phyloP scores from a whole-genome alignment of 1,140 invertebrate species.

The Eueides isabella region DNA sequence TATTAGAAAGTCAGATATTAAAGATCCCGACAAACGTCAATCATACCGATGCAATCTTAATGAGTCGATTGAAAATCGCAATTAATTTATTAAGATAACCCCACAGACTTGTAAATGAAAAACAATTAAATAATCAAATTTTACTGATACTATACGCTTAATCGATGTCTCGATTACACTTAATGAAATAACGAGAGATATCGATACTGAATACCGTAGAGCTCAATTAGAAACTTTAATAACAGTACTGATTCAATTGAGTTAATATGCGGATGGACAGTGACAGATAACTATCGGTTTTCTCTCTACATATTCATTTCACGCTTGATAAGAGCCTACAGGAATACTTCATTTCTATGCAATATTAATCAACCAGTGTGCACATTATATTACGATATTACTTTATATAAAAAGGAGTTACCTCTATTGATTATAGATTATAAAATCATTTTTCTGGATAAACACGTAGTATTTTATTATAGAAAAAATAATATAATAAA shows the following conservation, averaged over 20 bases:
- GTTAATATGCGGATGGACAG: constrained; percentile 46
- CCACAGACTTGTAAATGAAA: constrained; percentile 17
- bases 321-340: constrained; percentile 30
- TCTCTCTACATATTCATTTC: constrained; percentile 39
- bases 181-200: constrained; percentile 36
- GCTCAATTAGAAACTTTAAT: constrained; percentile 51
- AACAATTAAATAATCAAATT: constrained; percentile 28
- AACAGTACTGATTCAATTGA: constrained; percentile 46
- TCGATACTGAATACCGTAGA: constrained; percentile 44
- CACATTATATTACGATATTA: neutral
- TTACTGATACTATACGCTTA: constrained; percentile 26
- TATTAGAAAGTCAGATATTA: neutral
- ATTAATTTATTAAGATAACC: constrained; percentile 26
- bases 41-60: neutral
- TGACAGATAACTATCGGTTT: constrained; percentile 51
- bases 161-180: constrained; percentile 31
- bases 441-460: neutral
- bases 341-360: constrained; percentile 18
- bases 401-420: neutral
- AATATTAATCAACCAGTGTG: constrained; percentile 12
- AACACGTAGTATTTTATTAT: too few species aligned
- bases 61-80: constrained; percentile 11
- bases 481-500: too few species aligned
- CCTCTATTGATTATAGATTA: neutral
- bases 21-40: neutral